A percentile compares a stretch with the other conserved stretches of the same genome.
These are phyloP conservation scores for Hydropsyche betteni DNA, from an alignment of 2,888 invertebrate species.

Conservation along the genomic window DNA sequence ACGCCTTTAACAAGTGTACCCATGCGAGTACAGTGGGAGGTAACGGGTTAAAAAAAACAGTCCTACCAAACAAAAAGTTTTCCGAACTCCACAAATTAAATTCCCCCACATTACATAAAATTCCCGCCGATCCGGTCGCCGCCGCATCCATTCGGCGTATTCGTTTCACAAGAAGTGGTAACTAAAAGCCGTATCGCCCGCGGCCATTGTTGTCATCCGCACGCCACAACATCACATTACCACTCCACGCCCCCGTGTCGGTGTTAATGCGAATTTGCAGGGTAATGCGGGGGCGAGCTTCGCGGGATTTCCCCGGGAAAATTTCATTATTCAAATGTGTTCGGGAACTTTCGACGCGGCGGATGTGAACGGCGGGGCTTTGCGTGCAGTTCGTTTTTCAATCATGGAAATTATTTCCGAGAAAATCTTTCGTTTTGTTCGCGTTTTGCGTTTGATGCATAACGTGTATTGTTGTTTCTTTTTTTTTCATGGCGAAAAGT, in stretches of 20 bases:
- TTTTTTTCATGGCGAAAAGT: no score
- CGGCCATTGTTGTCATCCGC: constrained; percentile 49
- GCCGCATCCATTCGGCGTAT: constrained; percentile 38
- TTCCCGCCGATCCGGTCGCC: constrained; percentile 32
- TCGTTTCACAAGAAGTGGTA: constrained; percentile 42
- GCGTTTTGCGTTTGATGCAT: neutral
- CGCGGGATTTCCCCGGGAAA: neutral
- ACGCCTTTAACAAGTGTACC: no score
- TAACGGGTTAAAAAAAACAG: no score
- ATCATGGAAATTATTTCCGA: no score
- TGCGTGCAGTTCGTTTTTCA: neutral
- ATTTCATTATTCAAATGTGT: constrained; percentile 29
- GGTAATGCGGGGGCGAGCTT: constrained; percentile 1
- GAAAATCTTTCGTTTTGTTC: no score
- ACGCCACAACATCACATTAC: constrained; percentile 18
- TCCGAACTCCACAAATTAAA: no score
- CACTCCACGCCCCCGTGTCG: neutral
- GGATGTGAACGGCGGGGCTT: neutral
- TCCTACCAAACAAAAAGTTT: no score
- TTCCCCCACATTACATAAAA: no score
- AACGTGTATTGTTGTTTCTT: neutral
- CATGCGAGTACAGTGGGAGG: no score
- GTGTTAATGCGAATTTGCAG: constrained; percentile 10
- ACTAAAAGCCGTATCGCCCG: constrained; percentile 45
- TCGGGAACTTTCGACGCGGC: neutral